Percentiles rank a stretch among this genome's conserved stretches.
Evolutionary conservation across 2,113 vertebrate genomes (phyloP).

Genomic region (Ailurus styani): DNA sequence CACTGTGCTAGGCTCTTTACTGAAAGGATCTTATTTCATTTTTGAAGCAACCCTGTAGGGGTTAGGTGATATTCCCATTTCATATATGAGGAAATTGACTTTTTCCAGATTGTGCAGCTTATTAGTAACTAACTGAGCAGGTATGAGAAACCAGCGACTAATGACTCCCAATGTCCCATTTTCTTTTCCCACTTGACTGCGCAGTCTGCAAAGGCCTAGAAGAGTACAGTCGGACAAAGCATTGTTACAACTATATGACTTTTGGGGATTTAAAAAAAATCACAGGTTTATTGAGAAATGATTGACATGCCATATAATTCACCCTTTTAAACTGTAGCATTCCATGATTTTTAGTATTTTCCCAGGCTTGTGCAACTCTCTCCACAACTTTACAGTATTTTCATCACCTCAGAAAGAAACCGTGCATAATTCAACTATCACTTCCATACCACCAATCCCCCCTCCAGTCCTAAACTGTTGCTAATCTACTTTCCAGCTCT

Average conservation of each 20-base stretch:
- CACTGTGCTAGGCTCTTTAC: neutral
- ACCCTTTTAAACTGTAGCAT: neutral
- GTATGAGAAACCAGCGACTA: neutral
- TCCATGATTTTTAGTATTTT: neutral
- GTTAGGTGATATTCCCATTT: neutral
- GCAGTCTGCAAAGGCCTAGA: neutral
- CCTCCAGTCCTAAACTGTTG: neutral
- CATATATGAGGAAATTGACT: conserved; percentile 1
- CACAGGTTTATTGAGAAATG: neutral
- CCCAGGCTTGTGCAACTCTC: neutral
- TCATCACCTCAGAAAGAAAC: neutral
- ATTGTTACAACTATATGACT: neutral
- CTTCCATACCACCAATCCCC: neutral
- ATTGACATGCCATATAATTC: neutral
- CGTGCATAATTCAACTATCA: neutral
- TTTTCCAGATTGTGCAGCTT: conserved; percentile 1
- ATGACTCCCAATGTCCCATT: neutral
- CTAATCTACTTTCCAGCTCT: neutral
- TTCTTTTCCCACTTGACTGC: neutral
- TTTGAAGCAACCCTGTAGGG: neutral
- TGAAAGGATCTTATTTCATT: neutral
- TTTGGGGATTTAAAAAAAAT: conserved; percentile 1
- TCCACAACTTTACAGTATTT: neutral
- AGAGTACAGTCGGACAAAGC: neutral
- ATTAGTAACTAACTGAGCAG: neutral